These are phyloP conservation scores for Apis laboriosa DNA, from an alignment of 1,140 invertebrate species.

Conservation along the genomic window DNA sequence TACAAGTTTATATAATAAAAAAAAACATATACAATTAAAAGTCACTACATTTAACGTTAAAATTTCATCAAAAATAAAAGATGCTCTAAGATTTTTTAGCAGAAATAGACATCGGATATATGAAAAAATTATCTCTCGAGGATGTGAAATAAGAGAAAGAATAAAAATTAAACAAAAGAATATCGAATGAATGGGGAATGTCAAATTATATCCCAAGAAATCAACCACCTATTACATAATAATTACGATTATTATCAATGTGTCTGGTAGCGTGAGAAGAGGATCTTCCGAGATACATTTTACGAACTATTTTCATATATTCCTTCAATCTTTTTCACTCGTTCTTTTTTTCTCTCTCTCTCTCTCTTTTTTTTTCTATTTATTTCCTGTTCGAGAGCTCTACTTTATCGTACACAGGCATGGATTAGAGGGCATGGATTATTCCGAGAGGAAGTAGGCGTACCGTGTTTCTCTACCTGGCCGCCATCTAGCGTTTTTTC, in stretches of 20 bases:
- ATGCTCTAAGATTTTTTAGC: neutral
- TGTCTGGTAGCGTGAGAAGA: conserved; percentile 55
- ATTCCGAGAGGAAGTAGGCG: conserved; percentile 51
- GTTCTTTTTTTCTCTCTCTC: neutral
- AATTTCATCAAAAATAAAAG: no score
- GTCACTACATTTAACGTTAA: no score
- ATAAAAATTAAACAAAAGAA: conserved; percentile 1
- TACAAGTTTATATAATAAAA: no score
- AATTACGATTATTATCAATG: conserved; percentile 58
- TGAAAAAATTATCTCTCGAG: neutral
- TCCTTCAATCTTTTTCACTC: conserved; percentile 22
- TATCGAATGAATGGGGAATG: conserved; percentile 14
- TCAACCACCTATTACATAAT: conserved; percentile 41
- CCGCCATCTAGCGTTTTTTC: neutral
- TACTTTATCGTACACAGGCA: neutral
- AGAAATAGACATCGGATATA: neutral
- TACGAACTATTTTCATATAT: conserved; percentile 49
- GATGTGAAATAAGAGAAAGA: neutral
- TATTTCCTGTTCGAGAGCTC: neutral
- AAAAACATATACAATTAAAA: no score
- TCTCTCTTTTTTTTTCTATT: neutral
- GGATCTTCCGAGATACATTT: conserved; percentile 25
- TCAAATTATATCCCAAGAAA: conserved; percentile 24
- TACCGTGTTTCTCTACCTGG: neutral
- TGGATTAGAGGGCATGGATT: conserved; percentile 35